A percentile compares a stretch with the other conserved stretches of the same genome.
Evolutionary conservation across 2,113 vertebrate species (phyloP).

Genomic region (Anhinga rufa): DNA sequence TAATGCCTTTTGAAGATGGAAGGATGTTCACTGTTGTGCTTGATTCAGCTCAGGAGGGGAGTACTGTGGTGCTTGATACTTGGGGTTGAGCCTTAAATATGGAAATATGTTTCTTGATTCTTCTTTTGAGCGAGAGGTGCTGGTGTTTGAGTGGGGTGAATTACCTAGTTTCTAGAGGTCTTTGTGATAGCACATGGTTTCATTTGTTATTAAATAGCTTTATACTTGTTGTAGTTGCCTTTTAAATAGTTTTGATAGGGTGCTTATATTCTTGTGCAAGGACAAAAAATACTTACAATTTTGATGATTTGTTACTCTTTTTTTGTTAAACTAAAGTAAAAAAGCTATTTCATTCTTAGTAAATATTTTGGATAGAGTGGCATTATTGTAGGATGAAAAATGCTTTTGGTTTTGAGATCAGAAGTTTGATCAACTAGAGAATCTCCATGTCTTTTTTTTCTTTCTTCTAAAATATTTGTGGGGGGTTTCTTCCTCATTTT

Average conservation of each 20-base stretch:
- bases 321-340: neutral
- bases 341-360: neutral
- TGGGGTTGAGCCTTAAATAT: neutral
- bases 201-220: neutral
- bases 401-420: neutral
- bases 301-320: neutral
- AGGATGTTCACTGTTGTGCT: neutral
- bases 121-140: neutral
- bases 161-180: neutral
- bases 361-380: neutral
- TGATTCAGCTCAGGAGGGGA: neutral
- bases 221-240: neutral
- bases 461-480: neutral
- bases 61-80: neutral
- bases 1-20: neutral
- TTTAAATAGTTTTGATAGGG: neutral
- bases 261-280: neutral
- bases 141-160: neutral
- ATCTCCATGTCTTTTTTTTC: neutral
- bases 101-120: neutral
- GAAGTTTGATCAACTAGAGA: neutral
- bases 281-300: neutral
- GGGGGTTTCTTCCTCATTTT: neutral
- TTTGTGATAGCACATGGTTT: neutral
- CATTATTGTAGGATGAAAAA: neutral